These are phyloP conservation scores for Macrosteles quadrilineatus DNA, from an alignment of 1,140 invertebrate species.

Conservation along the genomic window DNA sequence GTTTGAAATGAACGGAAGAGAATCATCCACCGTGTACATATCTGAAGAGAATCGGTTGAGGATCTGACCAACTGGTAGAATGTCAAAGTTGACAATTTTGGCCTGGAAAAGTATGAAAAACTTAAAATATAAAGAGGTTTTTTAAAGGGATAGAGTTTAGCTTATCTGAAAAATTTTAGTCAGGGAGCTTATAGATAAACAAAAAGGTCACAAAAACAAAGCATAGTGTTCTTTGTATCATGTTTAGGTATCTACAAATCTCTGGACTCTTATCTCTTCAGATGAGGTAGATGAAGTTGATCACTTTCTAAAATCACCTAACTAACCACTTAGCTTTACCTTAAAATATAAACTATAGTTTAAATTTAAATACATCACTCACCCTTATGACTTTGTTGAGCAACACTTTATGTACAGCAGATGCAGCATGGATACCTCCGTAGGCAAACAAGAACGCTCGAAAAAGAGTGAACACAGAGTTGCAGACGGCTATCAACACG, in stretches of 20 bases:
- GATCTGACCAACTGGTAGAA: conserved; percentile 87
- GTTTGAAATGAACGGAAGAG: conserved; percentile 93
- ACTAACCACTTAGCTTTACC: too few species aligned
- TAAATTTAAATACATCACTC: too few species aligned
- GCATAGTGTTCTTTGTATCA: too few species aligned
- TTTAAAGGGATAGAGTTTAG: background rate
- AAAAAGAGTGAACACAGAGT: conserved; percentile 84
- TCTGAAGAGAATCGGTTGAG: conserved; percentile 96
- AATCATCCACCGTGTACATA: conserved; percentile 91
- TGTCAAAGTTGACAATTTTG: conserved; percentile 85
- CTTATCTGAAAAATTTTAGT: too few species aligned
- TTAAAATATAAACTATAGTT: too few species aligned
- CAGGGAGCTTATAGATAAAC: too few species aligned
- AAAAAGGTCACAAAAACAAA: too few species aligned
- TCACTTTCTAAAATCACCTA: too few species aligned
- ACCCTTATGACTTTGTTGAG: conserved; percentile 82
- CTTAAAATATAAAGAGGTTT: background rate
- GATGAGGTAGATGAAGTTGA: too few species aligned
- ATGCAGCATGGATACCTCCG: conserved; percentile 89
- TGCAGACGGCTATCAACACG: conserved; percentile 71
- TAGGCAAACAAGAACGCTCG: conserved; percentile 96
- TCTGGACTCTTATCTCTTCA: too few species aligned
- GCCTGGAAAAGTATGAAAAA: conserved; percentile 64
- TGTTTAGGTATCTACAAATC: too few species aligned
- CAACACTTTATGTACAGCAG: conserved; percentile 74